phyloP scores from a whole-genome alignment of 2,797 vertebrate genomes.

The Psittacula echo region DNA sequence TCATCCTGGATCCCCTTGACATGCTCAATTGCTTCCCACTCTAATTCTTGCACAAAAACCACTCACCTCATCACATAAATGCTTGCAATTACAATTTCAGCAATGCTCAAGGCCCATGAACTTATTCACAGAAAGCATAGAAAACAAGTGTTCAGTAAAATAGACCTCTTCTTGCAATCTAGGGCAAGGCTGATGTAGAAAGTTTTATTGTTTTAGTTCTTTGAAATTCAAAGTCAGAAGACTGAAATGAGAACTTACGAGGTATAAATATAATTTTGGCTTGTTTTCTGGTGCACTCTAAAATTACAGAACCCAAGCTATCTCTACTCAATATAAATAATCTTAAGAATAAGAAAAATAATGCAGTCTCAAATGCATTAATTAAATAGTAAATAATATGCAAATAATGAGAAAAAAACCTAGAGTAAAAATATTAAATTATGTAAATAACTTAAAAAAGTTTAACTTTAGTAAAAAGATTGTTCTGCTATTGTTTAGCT shows the following conservation, averaged over 20 bases:
- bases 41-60: background rate
- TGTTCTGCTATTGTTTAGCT: background rate
- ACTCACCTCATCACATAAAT: background rate
- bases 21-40: fast-evolving
- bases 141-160: background rate
- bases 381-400: background rate
- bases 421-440: background rate
- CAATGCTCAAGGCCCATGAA: background rate
- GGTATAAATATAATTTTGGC: background rate
- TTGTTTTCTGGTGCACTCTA: background rate
- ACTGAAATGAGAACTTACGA: background rate
- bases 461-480: background rate
- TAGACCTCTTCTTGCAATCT: background rate
- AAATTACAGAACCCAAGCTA: background rate
- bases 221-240: background rate
- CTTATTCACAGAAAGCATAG: background rate
- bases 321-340: background rate
- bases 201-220: background rate
- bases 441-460: background rate
- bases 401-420: background rate
- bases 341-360: background rate
- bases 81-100: background rate
- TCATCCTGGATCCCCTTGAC: background rate
- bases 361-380: background rate
- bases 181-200: background rate